Conservation (phyloP, 2,113 vertebrate genomes). For the Cryptomyrus ogoouensis region DNA sequence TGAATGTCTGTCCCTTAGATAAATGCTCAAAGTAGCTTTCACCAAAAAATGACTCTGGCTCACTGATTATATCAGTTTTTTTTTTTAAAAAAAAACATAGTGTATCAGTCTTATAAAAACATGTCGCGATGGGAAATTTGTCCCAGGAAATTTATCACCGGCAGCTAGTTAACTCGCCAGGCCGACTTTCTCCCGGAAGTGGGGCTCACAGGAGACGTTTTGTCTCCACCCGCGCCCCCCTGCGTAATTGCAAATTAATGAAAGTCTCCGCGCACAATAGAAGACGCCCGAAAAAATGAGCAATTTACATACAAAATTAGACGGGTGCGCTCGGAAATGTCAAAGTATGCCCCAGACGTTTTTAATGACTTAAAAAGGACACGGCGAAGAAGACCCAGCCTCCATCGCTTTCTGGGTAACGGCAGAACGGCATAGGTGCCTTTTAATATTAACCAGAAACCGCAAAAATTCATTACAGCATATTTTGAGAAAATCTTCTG, state of each 20-base stretch:
- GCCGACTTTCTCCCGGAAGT: not conserved
- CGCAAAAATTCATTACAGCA: not conserved
- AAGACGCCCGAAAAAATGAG: not conserved
- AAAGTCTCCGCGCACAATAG: not conserved
- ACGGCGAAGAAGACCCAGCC: not conserved
- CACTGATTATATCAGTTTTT: not conserved
- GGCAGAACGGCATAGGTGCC: not conserved
- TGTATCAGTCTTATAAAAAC: not conserved
- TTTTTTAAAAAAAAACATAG: not conserved
- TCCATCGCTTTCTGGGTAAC: not conserved
- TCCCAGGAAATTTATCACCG: not conserved
- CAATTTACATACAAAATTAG: constrained; percentile 15
- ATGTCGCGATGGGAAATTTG: not conserved
- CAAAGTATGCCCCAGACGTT: not conserved
- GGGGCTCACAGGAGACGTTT: not conserved
- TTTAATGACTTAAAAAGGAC: constrained; percentile 5
- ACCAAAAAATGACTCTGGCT: not conserved
- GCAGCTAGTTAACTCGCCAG: not conserved
- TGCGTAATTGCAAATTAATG: not conserved
- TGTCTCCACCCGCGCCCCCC: not conserved
- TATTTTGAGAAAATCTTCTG: not conserved
- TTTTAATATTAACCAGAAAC: not conserved
- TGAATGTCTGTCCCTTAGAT: not conserved
- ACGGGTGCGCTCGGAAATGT: constrained; percentile 5
- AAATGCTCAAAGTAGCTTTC: not conserved